These are phyloP conservation scores for Unio delphinus DNA, from an alignment of 2,888 invertebrate species.

Conservation along the genomic window DNA sequence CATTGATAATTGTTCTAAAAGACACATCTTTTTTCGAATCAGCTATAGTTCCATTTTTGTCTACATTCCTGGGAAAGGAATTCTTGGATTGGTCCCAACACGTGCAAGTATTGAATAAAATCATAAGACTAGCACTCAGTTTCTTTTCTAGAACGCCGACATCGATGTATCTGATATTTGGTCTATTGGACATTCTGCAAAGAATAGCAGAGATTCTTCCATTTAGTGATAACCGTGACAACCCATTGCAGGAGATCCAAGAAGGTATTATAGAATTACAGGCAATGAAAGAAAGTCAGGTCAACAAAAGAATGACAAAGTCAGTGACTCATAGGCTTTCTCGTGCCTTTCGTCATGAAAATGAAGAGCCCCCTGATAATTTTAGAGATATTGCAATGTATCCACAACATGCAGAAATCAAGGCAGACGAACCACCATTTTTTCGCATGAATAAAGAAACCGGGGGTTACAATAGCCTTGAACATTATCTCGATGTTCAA, in stretches of 20 bases:
- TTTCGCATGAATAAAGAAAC: conserved; percentile 76
- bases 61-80: too few relatives aligned
- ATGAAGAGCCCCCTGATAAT: conserved; percentile 68
- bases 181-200: background rate
- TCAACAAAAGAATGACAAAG: too few relatives aligned
- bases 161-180: background rate
- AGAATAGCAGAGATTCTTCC: background rate
- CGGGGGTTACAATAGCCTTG: conserved; percentile 78
- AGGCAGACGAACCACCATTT: conserved; percentile 66
- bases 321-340: too few relatives aligned
- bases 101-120: background rate
- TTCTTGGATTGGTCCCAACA: too few relatives aligned
- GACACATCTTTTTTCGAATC: too few relatives aligned
- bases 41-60: too few relatives aligned
- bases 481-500: conserved; percentile 84
- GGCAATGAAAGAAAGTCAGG: too few relatives aligned
- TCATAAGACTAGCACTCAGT: background rate
- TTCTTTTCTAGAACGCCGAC: conserved; percentile 3
- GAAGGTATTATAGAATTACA: too few relatives aligned
- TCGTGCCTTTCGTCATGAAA: too few relatives aligned
- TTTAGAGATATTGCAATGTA: conserved; percentile 68
- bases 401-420: conserved; percentile 67
- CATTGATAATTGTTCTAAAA: too few relatives aligned
- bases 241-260: too few relatives aligned
- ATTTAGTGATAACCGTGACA: too few relatives aligned